Conservation (phyloP, 2,888 invertebrate species). For the Epinotia brunnichana region DNA sequence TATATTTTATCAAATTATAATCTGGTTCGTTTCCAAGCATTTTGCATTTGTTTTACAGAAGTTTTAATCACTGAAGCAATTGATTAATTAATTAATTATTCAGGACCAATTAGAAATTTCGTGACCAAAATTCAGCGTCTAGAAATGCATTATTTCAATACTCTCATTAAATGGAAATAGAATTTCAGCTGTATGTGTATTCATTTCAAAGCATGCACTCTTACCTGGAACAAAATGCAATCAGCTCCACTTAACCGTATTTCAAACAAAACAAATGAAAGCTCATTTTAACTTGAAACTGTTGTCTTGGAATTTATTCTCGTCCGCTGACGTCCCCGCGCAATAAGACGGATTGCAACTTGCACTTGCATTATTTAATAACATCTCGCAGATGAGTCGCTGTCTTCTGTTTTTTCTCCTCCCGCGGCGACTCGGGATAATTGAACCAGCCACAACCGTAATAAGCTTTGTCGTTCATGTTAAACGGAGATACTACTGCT, state of each 20-base stretch:
- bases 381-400: constrained; percentile 25
- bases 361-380: constrained; percentile 43
- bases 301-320: constrained; percentile 25
- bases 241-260: background rate
- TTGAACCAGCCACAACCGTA: constrained; percentile 28
- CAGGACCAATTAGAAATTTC: background rate
- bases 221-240: background rate
- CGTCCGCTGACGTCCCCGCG: constrained; percentile 11
- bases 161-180: background rate
- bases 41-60: constrained; percentile 7
- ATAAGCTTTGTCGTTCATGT: constrained; percentile 23
- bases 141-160: background rate
- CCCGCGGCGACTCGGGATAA: constrained; percentile 1
- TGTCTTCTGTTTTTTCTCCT: constrained; percentile 29
- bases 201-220: background rate
- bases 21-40: background rate
- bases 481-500: background rate
- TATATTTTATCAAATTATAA: constrained; percentile 22
- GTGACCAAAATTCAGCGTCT: background rate
- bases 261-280: constrained; percentile 31
- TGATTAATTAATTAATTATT: constrained; percentile 18
- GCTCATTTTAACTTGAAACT: constrained; percentile 6
- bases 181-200: background rate
- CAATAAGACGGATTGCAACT: constrained; percentile 40
- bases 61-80: background rate